These are phyloP conservation scores for Rhagoletis pomonella DNA, from an alignment of 1,140 invertebrate genomes.

Conservation along the genomic window DNA sequence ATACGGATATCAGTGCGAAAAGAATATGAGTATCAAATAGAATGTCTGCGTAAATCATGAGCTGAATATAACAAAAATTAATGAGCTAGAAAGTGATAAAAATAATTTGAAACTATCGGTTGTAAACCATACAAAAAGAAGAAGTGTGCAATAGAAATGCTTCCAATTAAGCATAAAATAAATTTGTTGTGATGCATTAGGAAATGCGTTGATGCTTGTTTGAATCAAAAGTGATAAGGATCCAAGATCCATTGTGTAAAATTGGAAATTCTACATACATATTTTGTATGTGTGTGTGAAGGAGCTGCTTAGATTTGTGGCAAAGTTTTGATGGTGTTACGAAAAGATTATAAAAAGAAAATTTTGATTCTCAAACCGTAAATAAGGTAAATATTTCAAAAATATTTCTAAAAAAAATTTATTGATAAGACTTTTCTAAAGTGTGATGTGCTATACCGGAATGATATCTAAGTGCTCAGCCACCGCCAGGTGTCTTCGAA, in stretches of 20 bases:
- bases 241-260: conserved; percentile 7
- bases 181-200: neutral
- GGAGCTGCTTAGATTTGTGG: neutral
- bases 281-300: neutral
- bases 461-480: too few species aligned
- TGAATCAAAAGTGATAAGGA: conserved; percentile 1
- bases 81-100: neutral
- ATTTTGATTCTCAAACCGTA: conserved; percentile 16
- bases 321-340: conserved; percentile 18
- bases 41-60: too few species aligned
- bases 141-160: neutral
- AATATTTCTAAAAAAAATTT: too few species aligned
- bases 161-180: neutral
- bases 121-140: neutral
- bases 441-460: too few species aligned
- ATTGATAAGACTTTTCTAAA: too few species aligned
- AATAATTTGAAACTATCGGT: neutral
- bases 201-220: neutral
- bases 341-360: neutral
- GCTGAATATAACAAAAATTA: too few species aligned
- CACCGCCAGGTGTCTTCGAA: too few species aligned
- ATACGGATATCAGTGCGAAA: neutral
- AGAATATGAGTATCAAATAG: too few species aligned
- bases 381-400: conserved; percentile 23
- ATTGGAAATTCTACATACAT: neutral